Evolutionary conservation across 2,113 vertebrate genomes (phyloP).

Genomic region (Gobiocypris rarus): DNA sequence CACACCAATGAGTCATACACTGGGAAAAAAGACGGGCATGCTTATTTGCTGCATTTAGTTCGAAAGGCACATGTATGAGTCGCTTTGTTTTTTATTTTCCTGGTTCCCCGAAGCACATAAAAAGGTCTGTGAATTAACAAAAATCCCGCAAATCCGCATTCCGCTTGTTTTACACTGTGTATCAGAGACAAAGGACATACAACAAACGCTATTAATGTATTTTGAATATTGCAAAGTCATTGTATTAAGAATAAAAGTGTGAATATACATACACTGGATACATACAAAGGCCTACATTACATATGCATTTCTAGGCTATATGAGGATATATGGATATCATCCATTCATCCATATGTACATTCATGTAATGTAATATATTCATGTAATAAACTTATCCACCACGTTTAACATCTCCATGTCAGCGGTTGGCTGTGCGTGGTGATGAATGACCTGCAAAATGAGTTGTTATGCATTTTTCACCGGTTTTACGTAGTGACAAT

Average conservation of each 20-base stretch:
- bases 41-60: slow-evolving; percentile 10
- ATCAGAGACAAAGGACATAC: not conserved
- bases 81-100: not conserved
- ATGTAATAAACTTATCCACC: too few relatives aligned
- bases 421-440: slow-evolving; percentile 58
- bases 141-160: not conserved
- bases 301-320: not conserved
- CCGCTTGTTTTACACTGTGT: not conserved
- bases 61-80: not conserved
- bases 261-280: not conserved
- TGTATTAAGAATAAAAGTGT: not conserved
- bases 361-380: too few relatives aligned
- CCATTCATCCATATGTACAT: too few relatives aligned
- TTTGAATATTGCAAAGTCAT: not conserved
- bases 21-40: not conserved
- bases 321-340: not conserved
- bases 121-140: not conserved
- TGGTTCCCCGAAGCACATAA: not conserved
- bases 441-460: slow-evolving; percentile 68
- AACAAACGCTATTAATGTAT: not conserved
- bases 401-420: slow-evolving; percentile 59
- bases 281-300: not conserved
- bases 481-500: not conserved
- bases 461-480: slow-evolving; percentile 63
- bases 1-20: slow-evolving; percentile 65